These are phyloP conservation scores for Eudyptes chrysolophus DNA, from an alignment of 2,113 vertebrate genomes.

Conservation along the genomic window DNA sequence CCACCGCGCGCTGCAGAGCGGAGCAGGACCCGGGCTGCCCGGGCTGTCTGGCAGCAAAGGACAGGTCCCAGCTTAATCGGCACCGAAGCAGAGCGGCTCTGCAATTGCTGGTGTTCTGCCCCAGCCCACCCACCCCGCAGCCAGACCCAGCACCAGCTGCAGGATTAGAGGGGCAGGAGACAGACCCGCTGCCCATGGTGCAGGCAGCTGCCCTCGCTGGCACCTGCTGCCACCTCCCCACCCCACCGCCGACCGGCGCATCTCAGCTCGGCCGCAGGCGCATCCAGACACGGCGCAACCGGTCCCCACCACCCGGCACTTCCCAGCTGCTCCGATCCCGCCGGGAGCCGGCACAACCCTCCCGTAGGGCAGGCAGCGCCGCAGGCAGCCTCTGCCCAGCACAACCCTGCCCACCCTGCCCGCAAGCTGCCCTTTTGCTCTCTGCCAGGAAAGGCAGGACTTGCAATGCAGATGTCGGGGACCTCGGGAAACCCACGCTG, in stretches of 20 bases:
- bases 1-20: fast-evolving
- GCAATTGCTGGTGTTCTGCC: neutral
- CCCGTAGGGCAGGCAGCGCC: neutral
- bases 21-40: neutral
- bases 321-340: fast-evolving
- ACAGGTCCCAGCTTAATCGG: neutral
- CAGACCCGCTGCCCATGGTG: neutral
- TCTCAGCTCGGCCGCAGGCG: neutral
- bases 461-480: neutral
- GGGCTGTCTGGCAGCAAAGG: neutral
- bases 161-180: neutral
- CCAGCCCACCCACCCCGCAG: neutral
- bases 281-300: neutral
- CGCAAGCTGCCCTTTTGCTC: no score
- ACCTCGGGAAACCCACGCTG: fast-evolving
- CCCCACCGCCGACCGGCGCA: neutral
- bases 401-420: neutral
- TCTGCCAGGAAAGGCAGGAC: neutral
- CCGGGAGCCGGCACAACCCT: neutral
- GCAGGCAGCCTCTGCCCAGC: neutral
- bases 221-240: neutral
- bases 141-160: no score
- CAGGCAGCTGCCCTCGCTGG: neutral
- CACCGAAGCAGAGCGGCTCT: neutral
- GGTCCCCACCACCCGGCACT: fast-evolving